Evolutionary conservation across 2,888 invertebrate species (phyloP).

Genomic region (Macroteleia sp.): DNA sequence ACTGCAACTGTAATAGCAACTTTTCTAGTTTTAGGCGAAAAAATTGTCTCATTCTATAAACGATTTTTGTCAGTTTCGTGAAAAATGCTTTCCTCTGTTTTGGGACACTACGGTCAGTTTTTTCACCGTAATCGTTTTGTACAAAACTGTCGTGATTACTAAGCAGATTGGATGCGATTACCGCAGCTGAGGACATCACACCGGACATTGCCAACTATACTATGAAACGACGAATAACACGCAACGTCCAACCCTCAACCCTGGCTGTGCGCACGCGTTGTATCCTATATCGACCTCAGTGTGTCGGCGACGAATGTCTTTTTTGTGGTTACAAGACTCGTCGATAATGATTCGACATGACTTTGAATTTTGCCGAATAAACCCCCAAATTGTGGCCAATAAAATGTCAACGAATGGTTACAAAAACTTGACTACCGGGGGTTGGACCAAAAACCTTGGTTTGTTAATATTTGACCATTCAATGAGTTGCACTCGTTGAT

Average conservation of each 20-base stretch:
- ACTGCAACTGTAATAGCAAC: no score
- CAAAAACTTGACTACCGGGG: no score
- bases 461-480: no score
- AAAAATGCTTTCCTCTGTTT: no score
- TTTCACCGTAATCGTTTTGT: no score
- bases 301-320: conserved; percentile 53
- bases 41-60: no score
- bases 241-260: conserved; percentile 19
- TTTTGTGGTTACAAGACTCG: conserved; percentile 50
- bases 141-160: conserved; percentile 1
- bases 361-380: conserved; percentile 44
- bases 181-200: conserved; percentile 36
- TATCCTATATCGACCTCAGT: conserved; percentile 56
- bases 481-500: not conserved
- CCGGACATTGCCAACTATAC: conserved; percentile 37
- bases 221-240: conserved; percentile 34
- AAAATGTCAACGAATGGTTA: no score
- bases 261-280: conserved; percentile 42
- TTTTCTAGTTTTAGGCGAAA: no score
- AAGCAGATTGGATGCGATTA: conserved; percentile 6
- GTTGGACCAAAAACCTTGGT: no score
- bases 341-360: conserved; percentile 50
- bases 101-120: no score
- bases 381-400: no score
- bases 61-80: no score